These are phyloP conservation scores for Drosophila melanosoma DNA, from an alignment of 2,888 invertebrate species.

Conservation along the genomic window DNA sequence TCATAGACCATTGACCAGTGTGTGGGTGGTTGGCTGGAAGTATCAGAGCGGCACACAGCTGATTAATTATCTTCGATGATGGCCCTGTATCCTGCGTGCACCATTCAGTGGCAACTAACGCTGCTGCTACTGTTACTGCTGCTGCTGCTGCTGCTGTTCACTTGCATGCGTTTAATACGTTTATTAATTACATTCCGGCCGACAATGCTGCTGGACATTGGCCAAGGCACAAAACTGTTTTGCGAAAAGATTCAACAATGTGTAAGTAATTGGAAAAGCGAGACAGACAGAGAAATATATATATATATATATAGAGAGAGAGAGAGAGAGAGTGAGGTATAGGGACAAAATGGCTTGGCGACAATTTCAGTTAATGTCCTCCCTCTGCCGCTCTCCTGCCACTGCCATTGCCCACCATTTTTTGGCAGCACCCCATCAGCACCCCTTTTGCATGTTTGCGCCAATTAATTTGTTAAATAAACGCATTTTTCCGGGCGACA, in stretches of 20 bases:
- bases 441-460: slow-evolving; percentile 58
- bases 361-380: slow-evolving; percentile 57
- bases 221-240: slow-evolving; percentile 59
- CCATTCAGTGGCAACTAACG: slow-evolving; percentile 7
- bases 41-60: slow-evolving; percentile 54
- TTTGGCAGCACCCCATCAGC: too few relatives aligned
- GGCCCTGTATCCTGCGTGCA: slow-evolving; percentile 28
- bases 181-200: slow-evolving; percentile 78
- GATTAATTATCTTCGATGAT: slow-evolving; percentile 69
- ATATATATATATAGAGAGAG: too few relatives aligned
- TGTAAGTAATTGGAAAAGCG: slow-evolving; percentile 69
- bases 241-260: slow-evolving; percentile 73
- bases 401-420: not conserved
- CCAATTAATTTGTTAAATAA: slow-evolving; percentile 81
- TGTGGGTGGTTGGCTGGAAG: slow-evolving; percentile 17
- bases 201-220: slow-evolving; percentile 52
- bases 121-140: slow-evolving; percentile 13
- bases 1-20: slow-evolving; percentile 78
- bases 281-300: not conserved
- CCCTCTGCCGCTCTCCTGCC: slow-evolving; percentile 20
- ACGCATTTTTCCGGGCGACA: slow-evolving; percentile 61
- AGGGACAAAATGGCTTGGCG: slow-evolving; percentile 39
- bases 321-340: not conserved
- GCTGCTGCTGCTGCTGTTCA: slow-evolving; percentile 47
- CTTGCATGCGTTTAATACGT: slow-evolving; percentile 78